These are phyloP conservation scores for Solea solea DNA, from an alignment of 2,113 vertebrate species.

Conservation along the genomic window DNA sequence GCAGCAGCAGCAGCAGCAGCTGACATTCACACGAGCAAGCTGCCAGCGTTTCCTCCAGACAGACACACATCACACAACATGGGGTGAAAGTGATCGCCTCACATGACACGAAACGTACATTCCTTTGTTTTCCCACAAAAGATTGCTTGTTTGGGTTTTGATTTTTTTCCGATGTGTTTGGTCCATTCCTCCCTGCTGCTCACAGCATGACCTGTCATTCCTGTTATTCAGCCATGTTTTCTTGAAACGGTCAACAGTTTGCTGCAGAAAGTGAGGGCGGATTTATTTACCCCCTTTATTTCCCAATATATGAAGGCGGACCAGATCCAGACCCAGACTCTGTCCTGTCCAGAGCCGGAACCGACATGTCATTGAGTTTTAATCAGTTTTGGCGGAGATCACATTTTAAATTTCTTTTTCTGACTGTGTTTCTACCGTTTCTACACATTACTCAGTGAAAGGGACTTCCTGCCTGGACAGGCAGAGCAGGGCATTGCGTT, in stretches of 20 bases:
- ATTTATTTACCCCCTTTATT: not conserved
- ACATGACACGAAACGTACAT: conserved; percentile 14
- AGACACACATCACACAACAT: conserved; percentile 26
- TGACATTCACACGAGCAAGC: conserved; percentile 64
- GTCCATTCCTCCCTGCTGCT: not conserved
- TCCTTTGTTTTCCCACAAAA: not conserved
- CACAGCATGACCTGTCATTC: not conserved
- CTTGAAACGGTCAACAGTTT: not conserved
- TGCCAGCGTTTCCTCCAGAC: conserved; percentile 44
- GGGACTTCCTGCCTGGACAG: no score
- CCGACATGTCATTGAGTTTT: no score
- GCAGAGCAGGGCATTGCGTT: no score
- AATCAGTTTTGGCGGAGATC: no score
- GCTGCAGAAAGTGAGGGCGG: not conserved
- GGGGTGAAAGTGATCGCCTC: conserved; percentile 23
- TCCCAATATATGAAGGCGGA: no score
- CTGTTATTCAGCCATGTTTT: not conserved
- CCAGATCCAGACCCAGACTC: no score
- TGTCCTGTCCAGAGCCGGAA: no score
- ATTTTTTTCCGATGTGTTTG: not conserved
- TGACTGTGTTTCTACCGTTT: no score
- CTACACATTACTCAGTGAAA: no score
- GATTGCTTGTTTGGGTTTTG: not conserved
- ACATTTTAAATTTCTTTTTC: no score
- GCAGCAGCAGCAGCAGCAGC: conserved; percentile 55